Base-by-base conservation (phyloP, 2,888 invertebrate species). In the Phorcus lineatus region DNA sequence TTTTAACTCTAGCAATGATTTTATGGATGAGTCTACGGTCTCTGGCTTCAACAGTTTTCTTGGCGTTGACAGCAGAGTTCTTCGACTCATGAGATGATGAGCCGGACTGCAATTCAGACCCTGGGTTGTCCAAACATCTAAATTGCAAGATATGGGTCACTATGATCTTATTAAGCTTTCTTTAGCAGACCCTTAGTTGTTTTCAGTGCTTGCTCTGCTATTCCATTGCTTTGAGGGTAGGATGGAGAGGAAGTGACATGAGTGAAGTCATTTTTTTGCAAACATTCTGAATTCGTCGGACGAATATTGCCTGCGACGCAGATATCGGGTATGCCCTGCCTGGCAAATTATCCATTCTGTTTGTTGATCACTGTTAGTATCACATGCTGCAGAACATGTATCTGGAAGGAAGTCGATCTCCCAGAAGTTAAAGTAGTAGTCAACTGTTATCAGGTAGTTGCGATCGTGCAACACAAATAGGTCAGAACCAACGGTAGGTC, bases 91-190 rank as follows among this genome's bases (percentile, higher is more conserved):
- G 3, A 85, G 55, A 11, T 81, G 67, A 54, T 85, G 82, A 22
- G 80, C 80, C 13, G 85, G 82, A 62, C 81, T 82, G 17, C 75
- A 79, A 11, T 78, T 81, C 67, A 78, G n/a, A 28, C 84, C 81
- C 19, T 84, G 82, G 0, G 85, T 74, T 83, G 74, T 85, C 84
- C 83, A 55, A 55, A 84, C 83, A 24, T 86, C 82, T n/a, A 85
- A 24, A 83, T 57, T 1, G 83, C 80, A 1, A 82, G 75, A 79
- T 82, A 83, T 3, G 81, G 82, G 66, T 82, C 82, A 22, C 74
- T 24, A 16, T 80, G 54, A 11, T 66, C 28, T 24, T 57, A 19
- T 57, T 77, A 70, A 1, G 80, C 81, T 62, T 80, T 81, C 40
- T 74, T 55, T 78, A 83, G 78, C 1, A 82, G 57, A 22, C 81